Conservation (phyloP, 2,113 vertebrate genomes). For the Sinocyclocheilus rhinocerous region DNA sequence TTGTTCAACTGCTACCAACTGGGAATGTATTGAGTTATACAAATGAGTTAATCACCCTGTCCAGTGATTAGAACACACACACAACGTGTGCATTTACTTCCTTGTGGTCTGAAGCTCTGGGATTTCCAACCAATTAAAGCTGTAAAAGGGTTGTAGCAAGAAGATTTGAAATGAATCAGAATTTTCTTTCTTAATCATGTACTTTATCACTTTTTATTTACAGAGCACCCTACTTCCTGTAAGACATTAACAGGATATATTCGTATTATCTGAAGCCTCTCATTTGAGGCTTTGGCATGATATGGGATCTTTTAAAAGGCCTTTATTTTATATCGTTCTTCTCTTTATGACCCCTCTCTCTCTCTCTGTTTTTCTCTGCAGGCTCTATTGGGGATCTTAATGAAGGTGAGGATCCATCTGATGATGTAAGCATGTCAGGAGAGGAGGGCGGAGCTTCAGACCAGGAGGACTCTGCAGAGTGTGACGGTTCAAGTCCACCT, state of each 20-base stretch:
- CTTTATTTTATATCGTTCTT: constrained; percentile 11
- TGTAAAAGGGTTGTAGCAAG: constrained; percentile 14
- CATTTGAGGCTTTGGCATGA: constrained; percentile 10
- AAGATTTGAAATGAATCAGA: constrained; percentile 42
- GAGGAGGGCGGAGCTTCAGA: constrained; percentile 78
- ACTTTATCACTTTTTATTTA: constrained; percentile 46
- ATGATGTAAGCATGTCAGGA: constrained; percentile 76
- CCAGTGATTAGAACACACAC: constrained; percentile 35
- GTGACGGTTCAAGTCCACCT: constrained; percentile 72
- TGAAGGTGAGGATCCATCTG: constrained; percentile 74
- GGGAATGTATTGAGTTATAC: constrained; percentile 71
- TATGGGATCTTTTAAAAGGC: constrained; percentile 19
- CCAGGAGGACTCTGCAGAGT: constrained; percentile 75
- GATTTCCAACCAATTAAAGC: constrained; percentile 54
- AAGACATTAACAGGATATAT: constrained; percentile 16
- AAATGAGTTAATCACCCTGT: constrained; percentile 42
- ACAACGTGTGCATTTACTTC: constrained; percentile 30
- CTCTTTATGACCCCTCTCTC: background rate
- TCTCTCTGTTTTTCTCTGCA: constrained; percentile 61
- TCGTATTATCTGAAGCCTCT: constrained; percentile 33
- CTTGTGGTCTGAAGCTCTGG: constrained; percentile 41
- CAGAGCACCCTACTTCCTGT: constrained; percentile 28
- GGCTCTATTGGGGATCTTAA: constrained; percentile 89
- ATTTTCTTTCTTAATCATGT: constrained; percentile 36
- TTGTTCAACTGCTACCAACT: constrained; percentile 59